Evolutionary conservation across 92 coral and sea anemone species (phyloP).

Genomic region (Actinostola sp.): DNA sequence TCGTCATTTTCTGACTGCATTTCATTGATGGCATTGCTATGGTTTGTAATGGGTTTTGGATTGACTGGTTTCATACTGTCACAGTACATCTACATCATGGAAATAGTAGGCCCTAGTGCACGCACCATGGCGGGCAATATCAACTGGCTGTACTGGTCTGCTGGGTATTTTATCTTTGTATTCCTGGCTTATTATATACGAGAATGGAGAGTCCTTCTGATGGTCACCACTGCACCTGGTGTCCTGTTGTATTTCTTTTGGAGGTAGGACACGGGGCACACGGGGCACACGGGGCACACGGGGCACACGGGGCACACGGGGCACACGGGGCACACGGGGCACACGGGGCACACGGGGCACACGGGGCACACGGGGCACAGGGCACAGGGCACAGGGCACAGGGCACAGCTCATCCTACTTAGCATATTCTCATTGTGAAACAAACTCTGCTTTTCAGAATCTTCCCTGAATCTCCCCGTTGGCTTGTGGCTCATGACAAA

Average conservation of each 20-base stretch:
- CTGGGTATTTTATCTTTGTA: conserved; percentile 53
- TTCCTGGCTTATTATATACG: conserved; percentile 65
- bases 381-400: too few species aligned
- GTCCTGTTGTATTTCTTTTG: conserved; percentile 45
- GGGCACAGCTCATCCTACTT: too few species aligned
- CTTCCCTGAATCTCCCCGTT: conserved; percentile 20
- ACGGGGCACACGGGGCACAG: too few species aligned
- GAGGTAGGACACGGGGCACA: too few species aligned
- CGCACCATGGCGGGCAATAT: conserved; percentile 66
- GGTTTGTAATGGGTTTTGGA: conserved; percentile 54
- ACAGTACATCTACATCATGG: conserved; percentile 55
- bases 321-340: too few species aligned
- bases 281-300: too few species aligned
- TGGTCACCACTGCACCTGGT: conserved; percentile 50
- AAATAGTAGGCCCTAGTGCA: conserved; percentile 57
- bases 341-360: too few species aligned
- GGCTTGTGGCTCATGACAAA: conserved; percentile 16
- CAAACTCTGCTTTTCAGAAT: conserved; percentile 3
- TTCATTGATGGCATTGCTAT: conserved; percentile 53
- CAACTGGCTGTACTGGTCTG: conserved; percentile 56
- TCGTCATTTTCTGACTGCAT: conserved; percentile 56
- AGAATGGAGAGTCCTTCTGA: conserved; percentile 63
- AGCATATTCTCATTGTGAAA: too few species aligned
- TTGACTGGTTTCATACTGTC: conserved; percentile 42
- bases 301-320: too few species aligned